Base-by-base conservation (phyloP, 2,888 invertebrate genomes). In the Drosophila fungiperda region DNA sequence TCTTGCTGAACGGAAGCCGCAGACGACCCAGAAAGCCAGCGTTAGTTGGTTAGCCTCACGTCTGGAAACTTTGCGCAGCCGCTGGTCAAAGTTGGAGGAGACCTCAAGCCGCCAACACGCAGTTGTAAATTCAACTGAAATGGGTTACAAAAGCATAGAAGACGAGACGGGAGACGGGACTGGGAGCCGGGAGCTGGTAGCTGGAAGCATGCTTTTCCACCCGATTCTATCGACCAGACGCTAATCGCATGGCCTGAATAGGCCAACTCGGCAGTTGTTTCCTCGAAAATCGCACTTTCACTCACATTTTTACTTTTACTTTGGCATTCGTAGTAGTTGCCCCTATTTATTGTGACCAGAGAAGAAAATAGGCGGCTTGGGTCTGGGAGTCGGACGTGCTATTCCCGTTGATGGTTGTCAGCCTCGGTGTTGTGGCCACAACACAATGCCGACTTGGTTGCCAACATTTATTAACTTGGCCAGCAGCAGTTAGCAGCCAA, bases 211-310 rank as follows among this genome's bases (percentile, higher is more conserved):
- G 15, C 52, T 17, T 17, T 32, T 12, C 33, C 40, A 15, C 38
- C 26, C 65, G n/a, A 29, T 53, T 78, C 50, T 78, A 73, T 73
- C 78, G 74, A 68, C 78, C 73, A 61, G 66, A 53, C 55, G 63
- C 82, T 84, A 85, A 87, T 89, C 85, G 70, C 82, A 68, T 87
- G 87, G 65, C 85, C 84, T 86, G 68, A 86, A 88, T 84, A 87
- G 73, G 59, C 38, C 7, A 70, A 69, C 72, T 63, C 33, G 55
- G 50, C 33, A 52, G 38, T 59, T 71, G 23, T 45, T 78, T 74
- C 58, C 68, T 74, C 64, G 69, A 58, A 73, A 78, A 78, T 71
- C 20, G 42, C 32, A 86, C 87, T 87, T 87, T 87, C 87, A 78
- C 84, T 89, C 68, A 81, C 85, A 82, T 82, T 82, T 73, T 89